These are phyloP conservation scores for Lepidochrysops patricia DNA, from an alignment of 2,888 invertebrate genomes.

Conservation along the genomic window DNA sequence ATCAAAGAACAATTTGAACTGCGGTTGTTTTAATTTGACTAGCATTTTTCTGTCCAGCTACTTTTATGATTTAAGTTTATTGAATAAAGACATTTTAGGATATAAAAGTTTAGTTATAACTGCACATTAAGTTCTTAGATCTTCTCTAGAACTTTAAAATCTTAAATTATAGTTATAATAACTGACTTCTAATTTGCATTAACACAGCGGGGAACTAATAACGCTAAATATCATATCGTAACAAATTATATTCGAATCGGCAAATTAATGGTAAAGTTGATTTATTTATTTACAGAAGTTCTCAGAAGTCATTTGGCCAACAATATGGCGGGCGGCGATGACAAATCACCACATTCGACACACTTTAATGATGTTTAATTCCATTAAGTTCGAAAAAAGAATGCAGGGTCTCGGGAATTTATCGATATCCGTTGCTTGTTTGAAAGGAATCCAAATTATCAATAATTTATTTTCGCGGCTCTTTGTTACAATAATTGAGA, in stretches of 20 bases:
- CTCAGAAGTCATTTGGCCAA: slow-evolving; percentile 8
- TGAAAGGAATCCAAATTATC: background rate
- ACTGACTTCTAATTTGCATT: background rate
- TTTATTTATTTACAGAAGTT: slow-evolving; percentile 8
- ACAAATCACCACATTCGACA: slow-evolving; percentile 7
- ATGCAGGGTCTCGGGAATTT: background rate
- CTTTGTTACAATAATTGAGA: background rate
- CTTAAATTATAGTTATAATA: background rate
- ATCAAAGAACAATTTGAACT: background rate
- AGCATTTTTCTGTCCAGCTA: no score
- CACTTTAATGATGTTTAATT: slow-evolving; percentile 10
- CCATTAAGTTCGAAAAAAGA: slow-evolving; percentile 1
- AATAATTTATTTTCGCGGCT: background rate
- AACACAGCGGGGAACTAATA: background rate
- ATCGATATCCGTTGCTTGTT: background rate
- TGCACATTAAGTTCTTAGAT: background rate
- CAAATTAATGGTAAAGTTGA: slow-evolving; percentile 11
- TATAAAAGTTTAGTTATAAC: background rate
- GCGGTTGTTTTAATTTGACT: no score
- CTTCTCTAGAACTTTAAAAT: background rate
- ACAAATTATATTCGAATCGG: slow-evolving; percentile 3
- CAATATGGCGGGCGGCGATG: slow-evolving; percentile 3
- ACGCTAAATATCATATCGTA: background rate
- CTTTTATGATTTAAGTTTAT: no score
- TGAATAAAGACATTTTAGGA: no score